phyloP scores from a whole-genome alignment of 2,797 vertebrate species.

The Chaetodon trifasciatus region DNA sequence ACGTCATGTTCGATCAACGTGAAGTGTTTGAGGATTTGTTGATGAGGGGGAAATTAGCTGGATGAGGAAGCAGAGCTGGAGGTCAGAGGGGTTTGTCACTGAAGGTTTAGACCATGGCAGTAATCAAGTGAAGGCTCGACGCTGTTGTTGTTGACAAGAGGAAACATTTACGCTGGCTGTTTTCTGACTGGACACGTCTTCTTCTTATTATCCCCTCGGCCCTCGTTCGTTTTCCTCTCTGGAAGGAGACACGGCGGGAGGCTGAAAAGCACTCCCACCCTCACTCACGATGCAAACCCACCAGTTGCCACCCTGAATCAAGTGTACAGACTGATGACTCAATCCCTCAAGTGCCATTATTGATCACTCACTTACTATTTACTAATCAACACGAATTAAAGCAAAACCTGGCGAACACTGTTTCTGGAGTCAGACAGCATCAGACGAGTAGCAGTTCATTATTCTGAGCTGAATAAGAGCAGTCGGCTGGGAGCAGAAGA shows the following conservation, averaged over 20 bases:
- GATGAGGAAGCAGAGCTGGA: conserved; percentile 36
- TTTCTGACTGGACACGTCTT: conserved; percentile 23
- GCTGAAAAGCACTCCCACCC: conserved; percentile 7
- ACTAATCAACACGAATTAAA: conserved; percentile 55
- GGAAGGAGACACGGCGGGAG: conserved; percentile 8
- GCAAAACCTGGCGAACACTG: conserved; percentile 22
- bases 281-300: neutral
- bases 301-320: conserved; percentile 20
- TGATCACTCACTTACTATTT: conserved; percentile 61
- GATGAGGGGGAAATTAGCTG: conserved; percentile 53
- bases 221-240: neutral
- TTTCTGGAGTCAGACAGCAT: conserved; percentile 51
- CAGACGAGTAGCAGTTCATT: conserved; percentile 53
- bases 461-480: conserved; percentile 57
- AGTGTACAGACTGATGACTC: conserved; percentile 48
- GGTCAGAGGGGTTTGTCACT: conserved; percentile 39
- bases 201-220: neutral
- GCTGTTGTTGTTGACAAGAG: conserved; percentile 25
- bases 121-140: conserved; percentile 30
- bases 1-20: conserved; percentile 60
- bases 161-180: conserved; percentile 35
- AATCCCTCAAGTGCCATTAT: conserved; percentile 52
- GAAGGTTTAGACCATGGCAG: conserved; percentile 32
- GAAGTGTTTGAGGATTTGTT: conserved; percentile 32
- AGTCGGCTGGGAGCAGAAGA: conserved; percentile 18